Evolutionary conservation across 2,113 vertebrate species (phyloP), one percentile per base, ranked within the genome.

Genomic region (Macquaria australasica): DNA sequence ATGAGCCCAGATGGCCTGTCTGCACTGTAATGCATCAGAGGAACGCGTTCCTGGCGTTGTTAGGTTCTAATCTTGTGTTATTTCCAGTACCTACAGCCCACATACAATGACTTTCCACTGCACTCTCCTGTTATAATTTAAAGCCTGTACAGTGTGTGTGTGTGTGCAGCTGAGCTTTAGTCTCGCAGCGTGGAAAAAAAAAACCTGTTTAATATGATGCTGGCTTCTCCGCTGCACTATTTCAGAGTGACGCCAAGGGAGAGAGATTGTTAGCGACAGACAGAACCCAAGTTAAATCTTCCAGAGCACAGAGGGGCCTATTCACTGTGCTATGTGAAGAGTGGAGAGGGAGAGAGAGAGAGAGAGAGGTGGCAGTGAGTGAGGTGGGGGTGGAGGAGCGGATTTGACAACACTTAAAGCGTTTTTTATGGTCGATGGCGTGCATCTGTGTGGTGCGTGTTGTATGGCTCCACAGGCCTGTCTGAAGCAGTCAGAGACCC

Each of bases 271-370:
- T 77, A 77, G 76, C 48, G 37, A 75, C 73, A 86, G 75, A 90
- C 60, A 78, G 82, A 89, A 83, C 70, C 83, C 67, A 70, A 87
- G 86, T 80, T 86, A 84, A 86, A 89, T 83, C 73, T 88, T 79
- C 82, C 81, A 69, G 70, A 86, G 83, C 81, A 92, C 91, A 93
- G 84, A 87, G 90, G 80, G 73, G 66, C 69, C 83, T 43, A 91
- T 92, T 89, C 85, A 91, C 63, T 55, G 73, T 14, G 80, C 56
- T 78, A 23, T 73, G 82, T 70, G 87, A 76, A 69, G 78, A 79
- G 76, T 48, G 60, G 64, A 60, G 58, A 55, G 71, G 8, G 67
- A 34, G 69, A 31, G 71, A 37, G 1, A 34, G 34, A 34, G 69
- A 39, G 53, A 58, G 20, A 34, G 21, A 21, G 71, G 62, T 14